These are phyloP conservation scores for Zhuqinia jingwanae DNA, from an alignment of 2,888 invertebrate species.

Conservation along the genomic window DNA sequence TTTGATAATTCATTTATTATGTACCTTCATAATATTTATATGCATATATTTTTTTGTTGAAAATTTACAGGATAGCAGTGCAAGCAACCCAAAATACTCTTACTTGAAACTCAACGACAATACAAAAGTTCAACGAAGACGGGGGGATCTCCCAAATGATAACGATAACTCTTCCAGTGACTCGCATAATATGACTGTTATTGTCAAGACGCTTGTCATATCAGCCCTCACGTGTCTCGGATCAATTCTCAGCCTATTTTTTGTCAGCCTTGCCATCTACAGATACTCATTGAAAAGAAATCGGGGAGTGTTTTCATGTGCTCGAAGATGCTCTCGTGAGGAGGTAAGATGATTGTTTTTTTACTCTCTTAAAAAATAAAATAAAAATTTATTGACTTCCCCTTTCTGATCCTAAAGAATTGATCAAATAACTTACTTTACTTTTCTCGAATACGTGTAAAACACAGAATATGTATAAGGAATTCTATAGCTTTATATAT, in stretches of 20 bases:
- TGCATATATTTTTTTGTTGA: not conserved
- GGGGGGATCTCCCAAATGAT: constrained; percentile 58
- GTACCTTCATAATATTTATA: not conserved
- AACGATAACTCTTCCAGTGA: constrained; percentile 48
- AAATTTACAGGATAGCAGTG: constrained; percentile 30
- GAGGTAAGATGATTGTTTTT: constrained; percentile 56
- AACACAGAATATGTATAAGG: not conserved
- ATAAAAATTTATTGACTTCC: constrained; percentile 28
- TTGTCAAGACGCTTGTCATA: constrained; percentile 78
- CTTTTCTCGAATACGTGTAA: too few species aligned
- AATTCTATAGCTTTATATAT: not conserved
- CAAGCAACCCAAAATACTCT: constrained; percentile 65
- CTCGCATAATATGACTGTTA: constrained; percentile 72
- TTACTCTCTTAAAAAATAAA: not conserved
- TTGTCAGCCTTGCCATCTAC: constrained; percentile 75
- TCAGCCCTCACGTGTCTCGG: constrained; percentile 78
- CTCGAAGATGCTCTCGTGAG: constrained; percentile 52
- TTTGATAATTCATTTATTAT: too few species aligned
- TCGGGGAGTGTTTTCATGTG: constrained; percentile 58
- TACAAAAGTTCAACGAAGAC: constrained; percentile 37
- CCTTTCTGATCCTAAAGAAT: not conserved
- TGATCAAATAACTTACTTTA: too few species aligned
- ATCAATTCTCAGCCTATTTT: constrained; percentile 76
- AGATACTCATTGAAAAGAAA: constrained; percentile 66
- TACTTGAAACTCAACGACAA: constrained; percentile 70